A percentile compares a stretch with the other conserved stretches of the same genome.
Conservation (phyloP, 2,888 invertebrate species). For the Chymomyza procnemis region DNA sequence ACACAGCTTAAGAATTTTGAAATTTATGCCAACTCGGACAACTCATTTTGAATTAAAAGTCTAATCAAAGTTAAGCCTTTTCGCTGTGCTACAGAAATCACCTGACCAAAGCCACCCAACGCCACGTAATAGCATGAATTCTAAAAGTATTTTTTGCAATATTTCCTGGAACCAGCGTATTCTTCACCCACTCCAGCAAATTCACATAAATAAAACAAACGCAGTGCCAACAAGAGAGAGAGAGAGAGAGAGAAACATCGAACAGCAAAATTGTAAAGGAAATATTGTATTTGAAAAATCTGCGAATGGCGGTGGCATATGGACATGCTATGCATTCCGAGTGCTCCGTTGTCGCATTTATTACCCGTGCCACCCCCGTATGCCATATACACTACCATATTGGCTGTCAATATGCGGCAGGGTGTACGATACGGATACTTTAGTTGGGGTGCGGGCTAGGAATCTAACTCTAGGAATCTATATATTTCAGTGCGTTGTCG, state of each 20-base stretch:
- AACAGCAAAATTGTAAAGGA: constrained; percentile 27
- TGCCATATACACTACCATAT: constrained; percentile 7
- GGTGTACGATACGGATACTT: no score
- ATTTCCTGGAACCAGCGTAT: not conserved
- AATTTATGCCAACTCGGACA: not conserved
- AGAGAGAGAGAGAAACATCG: no score
- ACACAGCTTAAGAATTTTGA: no score
- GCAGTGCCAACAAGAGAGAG: constrained; percentile 21
- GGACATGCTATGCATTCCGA: constrained; percentile 68
- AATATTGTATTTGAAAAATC: constrained; percentile 54
- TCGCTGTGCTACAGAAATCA: constrained; percentile 26
- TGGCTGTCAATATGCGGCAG: constrained; percentile 36
- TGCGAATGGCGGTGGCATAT: constrained; percentile 26
- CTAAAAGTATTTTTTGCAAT: not conserved
- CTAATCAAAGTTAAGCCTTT: constrained; percentile 43
- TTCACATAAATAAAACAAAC: constrained; percentile 61
- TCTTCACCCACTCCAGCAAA: constrained; percentile 15
- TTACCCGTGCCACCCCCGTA: constrained; percentile 41
- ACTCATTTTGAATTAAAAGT: not conserved
- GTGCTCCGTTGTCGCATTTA: constrained; percentile 58
- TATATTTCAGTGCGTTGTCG: constrained; percentile 52
- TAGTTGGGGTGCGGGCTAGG: not conserved
- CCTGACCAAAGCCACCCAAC: not conserved
- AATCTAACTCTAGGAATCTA: not conserved
- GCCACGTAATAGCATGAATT: not conserved